A percentile compares a stretch with the other conserved stretches of the same genome.
Evolutionary conservation across 2,113 vertebrate species (phyloP).

Genomic region (Falco punctatus): DNA sequence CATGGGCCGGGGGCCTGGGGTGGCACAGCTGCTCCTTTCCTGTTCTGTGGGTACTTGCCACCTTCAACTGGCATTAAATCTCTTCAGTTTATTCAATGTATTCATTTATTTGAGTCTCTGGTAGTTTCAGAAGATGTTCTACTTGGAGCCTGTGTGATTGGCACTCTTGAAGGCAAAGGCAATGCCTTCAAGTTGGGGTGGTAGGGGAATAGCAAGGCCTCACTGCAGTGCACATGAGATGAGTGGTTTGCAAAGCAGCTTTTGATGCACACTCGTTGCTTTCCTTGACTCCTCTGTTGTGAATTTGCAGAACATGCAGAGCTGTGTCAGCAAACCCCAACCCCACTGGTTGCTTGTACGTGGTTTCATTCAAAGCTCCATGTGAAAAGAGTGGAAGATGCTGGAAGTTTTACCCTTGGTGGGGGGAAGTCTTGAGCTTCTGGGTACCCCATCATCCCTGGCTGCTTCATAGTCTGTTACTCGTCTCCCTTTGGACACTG

Average conservation of each 20-base stretch:
- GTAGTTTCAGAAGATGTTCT: conserved; percentile 12
- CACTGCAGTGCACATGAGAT: not conserved
- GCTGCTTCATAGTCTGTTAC: not conserved
- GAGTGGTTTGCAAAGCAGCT: conserved; percentile 32
- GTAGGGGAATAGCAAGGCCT: not conserved
- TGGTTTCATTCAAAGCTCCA: conserved; percentile 11
- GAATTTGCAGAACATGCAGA: not conserved
- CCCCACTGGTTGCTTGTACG: not conserved
- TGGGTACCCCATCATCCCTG: not conserved
- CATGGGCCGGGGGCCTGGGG: rapidly evolving
- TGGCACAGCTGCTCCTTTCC: not conserved
- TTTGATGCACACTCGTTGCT: not conserved
- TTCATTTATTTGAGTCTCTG: not conserved
- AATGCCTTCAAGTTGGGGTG: not conserved
- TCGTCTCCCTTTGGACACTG: rapidly evolving
- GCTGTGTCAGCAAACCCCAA: not conserved
- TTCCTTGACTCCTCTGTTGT: not conserved
- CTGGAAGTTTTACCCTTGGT: not conserved
- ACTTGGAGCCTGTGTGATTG: not conserved
- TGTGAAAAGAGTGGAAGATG: not conserved
- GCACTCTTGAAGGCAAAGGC: not conserved
- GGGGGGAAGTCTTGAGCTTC: not conserved
- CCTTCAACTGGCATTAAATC: not conserved
- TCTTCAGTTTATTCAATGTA: not conserved
- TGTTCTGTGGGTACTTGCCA: not conserved